Percentiles rank a stretch among this genome's conserved stretches.
phyloP scores from a whole-genome alignment of 2,113 vertebrate species.

The Stegastes partitus region DNA sequence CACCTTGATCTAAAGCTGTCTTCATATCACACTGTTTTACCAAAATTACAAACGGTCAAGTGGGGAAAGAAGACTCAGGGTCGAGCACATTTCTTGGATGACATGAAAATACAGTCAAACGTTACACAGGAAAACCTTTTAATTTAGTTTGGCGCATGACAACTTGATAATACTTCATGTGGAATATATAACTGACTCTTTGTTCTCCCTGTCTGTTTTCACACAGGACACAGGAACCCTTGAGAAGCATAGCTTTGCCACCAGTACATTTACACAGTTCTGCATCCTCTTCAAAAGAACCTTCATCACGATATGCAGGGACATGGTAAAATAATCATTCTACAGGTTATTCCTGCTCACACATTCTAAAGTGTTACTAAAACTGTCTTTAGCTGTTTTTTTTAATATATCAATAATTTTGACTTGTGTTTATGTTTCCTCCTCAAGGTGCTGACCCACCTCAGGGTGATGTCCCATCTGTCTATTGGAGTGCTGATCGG shows the following conservation, averaged over 20 bases:
- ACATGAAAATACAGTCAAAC: neutral
- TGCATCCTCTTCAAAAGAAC: slow-evolving; percentile 98
- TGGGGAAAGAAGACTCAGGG: too few species aligned
- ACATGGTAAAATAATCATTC: slow-evolving; percentile 86
- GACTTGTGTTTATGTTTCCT: slow-evolving; percentile 3
- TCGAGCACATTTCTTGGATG: neutral
- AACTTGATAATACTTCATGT: neutral
- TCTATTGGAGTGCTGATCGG: slow-evolving; percentile 95
- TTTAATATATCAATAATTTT: too few species aligned
- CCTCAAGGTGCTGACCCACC: slow-evolving; percentile 94
- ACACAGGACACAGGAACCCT: slow-evolving; percentile 90
- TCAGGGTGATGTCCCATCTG: slow-evolving; percentile 96
- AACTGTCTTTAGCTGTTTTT: too few species aligned
- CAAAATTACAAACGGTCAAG: neutral
- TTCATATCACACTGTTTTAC: too few species aligned
- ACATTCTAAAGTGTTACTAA: too few species aligned
- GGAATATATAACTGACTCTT: neutral
- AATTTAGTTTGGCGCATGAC: neutral
- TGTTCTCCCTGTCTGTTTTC: slow-evolving; percentile 22
- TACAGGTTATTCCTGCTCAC: too few species aligned
- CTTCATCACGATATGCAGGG: slow-evolving; percentile 94
- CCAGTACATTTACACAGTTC: slow-evolving; percentile 95
- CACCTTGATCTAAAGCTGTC: too few species aligned
- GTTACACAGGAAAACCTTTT: neutral
- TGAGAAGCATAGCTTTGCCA: slow-evolving; percentile 96